Evolutionary conservation across 2,797 vertebrate genomes (phyloP).

Genomic region (Urocyon cinereoargenteus): DNA sequence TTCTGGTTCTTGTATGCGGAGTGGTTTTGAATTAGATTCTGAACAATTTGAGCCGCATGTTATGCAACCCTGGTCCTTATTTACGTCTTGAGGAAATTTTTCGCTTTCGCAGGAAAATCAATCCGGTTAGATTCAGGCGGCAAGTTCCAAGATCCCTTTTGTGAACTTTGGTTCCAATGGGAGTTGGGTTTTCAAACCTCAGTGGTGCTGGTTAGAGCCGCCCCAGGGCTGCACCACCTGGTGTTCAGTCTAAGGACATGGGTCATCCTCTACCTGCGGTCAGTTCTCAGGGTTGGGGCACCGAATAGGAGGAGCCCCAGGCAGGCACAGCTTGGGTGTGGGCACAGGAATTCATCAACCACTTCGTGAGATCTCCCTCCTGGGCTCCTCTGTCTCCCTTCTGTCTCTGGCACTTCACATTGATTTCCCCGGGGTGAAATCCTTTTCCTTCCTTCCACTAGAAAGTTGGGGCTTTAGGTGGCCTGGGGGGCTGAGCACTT

Average conservation of each 20-base stretch:
- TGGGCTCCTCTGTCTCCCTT: neutral
- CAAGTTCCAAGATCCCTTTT: neutral
- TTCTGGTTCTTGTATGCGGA: neutral
- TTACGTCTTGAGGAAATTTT: neutral
- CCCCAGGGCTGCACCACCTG: fast-evolving
- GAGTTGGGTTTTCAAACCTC: neutral
- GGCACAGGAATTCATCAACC: neutral
- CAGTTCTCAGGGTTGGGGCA: neutral
- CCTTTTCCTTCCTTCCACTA: neutral
- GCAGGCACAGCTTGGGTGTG: neutral
- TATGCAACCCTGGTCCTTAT: neutral
- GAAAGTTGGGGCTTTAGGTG: neutral
- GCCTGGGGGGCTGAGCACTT: neutral
- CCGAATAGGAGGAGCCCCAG: no score
- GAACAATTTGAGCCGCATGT: neutral
- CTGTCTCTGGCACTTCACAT: neutral
- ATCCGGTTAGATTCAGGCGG: neutral
- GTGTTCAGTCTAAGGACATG: neutral
- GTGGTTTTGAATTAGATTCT: neutral
- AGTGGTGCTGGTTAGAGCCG: fast-evolving
- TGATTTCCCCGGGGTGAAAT: neutral
- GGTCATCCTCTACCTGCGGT: fast-evolving
- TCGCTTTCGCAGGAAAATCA: neutral
- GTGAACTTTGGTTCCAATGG: neutral
- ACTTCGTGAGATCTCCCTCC: neutral